Base-by-base conservation (phyloP, 2,888 invertebrate species). In the Ectobius pallidus region DNA sequence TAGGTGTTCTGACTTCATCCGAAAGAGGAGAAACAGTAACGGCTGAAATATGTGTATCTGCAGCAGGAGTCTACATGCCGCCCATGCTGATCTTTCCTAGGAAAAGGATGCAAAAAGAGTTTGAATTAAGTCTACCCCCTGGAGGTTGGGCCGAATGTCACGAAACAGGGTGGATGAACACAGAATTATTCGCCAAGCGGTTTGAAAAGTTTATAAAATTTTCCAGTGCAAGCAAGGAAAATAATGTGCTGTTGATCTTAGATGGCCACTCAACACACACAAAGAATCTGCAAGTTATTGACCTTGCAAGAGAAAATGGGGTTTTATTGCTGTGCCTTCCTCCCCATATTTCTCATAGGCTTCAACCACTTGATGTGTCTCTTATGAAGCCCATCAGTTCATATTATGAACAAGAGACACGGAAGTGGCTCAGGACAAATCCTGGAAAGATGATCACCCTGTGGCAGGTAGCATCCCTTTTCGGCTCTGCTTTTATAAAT, bases 221-320 rank as follows among this genome's bases (percentile, higher is more conserved):
- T 74, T 75, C 76, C 6, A 73, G 77, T 7, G 77, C 80, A 46
- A 75, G 79, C 9, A 75, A 76, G 73, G 79, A 80, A 6, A 71
- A 76, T 70, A 79, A 80, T 32, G 79, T 79, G 14, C 72, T 82
- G 6, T 72, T 81, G 58, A 74, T 82, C 18, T 73, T 82, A 18
- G 81, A 83, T 77, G 81, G 80, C 2, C 81, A 83, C 73, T 73
- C 77, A 3, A 78, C 78, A 30, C 80, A 80, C 71, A 81, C 79
- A 3, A 80, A 80, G 76, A 80, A 75, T 62, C 67, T 78, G 18
- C 76, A 76, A 30, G 68, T 79, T 0, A 73, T 79, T 55, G 77
- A 79, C 32, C 49, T 73, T 7, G 79, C 77, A 9, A 73, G 76
- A 34, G 72, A 73, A 11, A 76, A 77, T 71, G 75, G 76, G 1